A percentile compares a stretch with the other conserved stretches of the same genome.
Evolutionary conservation across 2,797 vertebrate species (phyloP).

Genomic region (Argya squamiceps): DNA sequence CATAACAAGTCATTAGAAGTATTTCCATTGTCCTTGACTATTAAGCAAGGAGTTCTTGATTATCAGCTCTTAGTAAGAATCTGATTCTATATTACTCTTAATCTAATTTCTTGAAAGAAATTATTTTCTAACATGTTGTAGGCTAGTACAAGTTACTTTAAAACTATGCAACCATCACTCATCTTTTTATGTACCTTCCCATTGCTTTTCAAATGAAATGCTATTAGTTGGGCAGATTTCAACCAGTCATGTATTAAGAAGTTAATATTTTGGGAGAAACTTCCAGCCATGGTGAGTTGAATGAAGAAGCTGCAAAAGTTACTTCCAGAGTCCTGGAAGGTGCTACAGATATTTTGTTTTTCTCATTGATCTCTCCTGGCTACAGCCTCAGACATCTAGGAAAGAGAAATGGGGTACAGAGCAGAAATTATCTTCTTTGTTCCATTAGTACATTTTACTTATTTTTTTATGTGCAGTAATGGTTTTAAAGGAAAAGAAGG

Average conservation of each 20-base stretch:
- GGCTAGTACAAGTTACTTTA: not conserved
- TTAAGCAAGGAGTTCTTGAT: not conserved
- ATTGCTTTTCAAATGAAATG: not conserved
- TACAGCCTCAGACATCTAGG: not conserved
- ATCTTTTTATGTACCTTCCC: not conserved
- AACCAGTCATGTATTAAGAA: not conserved
- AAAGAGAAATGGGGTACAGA: not conserved
- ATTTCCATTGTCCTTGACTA: not conserved
- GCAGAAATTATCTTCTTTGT: not conserved
- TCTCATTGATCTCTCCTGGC: not conserved
- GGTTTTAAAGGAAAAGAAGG: not conserved
- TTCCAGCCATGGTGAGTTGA: not conserved
- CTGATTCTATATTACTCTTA: not conserved
- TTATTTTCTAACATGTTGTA: not conserved
- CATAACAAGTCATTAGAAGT: not conserved
- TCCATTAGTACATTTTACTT: not conserved
- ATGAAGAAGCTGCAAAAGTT: not conserved
- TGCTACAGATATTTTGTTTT: not conserved
- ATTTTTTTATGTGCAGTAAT: not conserved
- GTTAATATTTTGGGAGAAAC: not conserved
- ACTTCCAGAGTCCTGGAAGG: not conserved
- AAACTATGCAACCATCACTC: not conserved
- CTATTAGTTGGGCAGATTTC: not conserved
- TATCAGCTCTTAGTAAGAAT: not conserved
- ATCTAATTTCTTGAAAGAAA: not conserved